These are phyloP conservation scores for Lepidocyrtoides sp. DNA, from an alignment of 2,888 invertebrate species.

Conservation along the genomic window DNA sequence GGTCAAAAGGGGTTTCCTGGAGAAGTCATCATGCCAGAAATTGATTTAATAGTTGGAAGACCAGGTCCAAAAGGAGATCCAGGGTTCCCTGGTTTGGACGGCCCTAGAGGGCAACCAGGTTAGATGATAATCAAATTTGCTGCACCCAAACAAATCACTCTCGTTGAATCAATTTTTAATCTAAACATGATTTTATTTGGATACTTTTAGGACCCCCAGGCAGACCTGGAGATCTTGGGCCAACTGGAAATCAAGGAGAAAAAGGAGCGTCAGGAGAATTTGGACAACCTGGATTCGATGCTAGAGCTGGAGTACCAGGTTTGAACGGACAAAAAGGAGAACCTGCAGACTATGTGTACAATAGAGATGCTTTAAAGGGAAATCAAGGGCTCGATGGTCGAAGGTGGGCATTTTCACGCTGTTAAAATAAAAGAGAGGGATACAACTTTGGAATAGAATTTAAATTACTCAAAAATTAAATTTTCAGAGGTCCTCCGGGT, in stretches of 20 bases:
- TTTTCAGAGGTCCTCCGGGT: slow-evolving; percentile 58
- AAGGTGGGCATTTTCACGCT: slow-evolving; percentile 86
- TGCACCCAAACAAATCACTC: neutral
- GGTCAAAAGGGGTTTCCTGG: slow-evolving; percentile 86
- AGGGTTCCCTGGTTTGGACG: slow-evolving; percentile 88
- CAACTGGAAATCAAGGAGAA: slow-evolving; percentile 85
- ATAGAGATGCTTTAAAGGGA: slow-evolving; percentile 87
- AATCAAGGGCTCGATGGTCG: slow-evolving; percentile 87
- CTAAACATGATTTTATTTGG: neutral
- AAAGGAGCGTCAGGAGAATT: slow-evolving; percentile 81
- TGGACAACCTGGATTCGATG: slow-evolving; percentile 79
- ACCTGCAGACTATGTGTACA: slow-evolving; percentile 87
- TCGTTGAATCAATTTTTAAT: no score
- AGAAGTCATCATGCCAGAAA: slow-evolving; percentile 86
- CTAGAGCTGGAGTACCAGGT: slow-evolving; percentile 83
- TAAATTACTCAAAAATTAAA: no score
- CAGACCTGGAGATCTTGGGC: slow-evolving; percentile 86
- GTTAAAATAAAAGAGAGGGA: no score
- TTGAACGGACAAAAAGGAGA: slow-evolving; percentile 88
- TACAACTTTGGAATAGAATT: no score
- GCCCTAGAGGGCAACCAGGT: slow-evolving; percentile 88
- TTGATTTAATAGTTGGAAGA: slow-evolving; percentile 81
- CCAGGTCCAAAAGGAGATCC: slow-evolving; percentile 86
- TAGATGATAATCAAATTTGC: neutral
- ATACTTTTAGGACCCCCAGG: slow-evolving; percentile 83